Evolutionary conservation across 92 coral and sea anemone species (phyloP).

Genomic region (Epizoanthus illoricatus): DNA sequence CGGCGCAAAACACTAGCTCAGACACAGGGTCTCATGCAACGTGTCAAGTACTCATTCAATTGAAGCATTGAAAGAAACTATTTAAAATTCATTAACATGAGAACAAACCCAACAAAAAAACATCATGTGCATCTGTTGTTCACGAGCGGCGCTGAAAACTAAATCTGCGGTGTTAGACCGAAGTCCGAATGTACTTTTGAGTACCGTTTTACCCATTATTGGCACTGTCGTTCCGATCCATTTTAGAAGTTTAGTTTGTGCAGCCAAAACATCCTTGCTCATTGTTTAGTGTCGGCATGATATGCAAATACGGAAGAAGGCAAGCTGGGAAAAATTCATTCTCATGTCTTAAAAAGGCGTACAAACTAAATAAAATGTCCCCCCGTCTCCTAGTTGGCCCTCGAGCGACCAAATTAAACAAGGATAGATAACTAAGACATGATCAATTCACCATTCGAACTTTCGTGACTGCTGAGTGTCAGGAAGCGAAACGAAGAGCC

Average conservation of each 20-base stretch:
- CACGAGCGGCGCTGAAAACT: neutral
- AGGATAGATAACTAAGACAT: slow-evolving; percentile 2
- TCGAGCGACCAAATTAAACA: neutral
- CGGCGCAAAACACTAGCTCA: slow-evolving; percentile 9
- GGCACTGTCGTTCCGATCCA: slow-evolving; percentile 37
- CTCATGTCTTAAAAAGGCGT: slow-evolving; percentile 7
- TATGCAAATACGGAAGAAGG: slow-evolving; percentile 69
- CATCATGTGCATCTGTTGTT: neutral
- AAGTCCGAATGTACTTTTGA: slow-evolving; percentile 30
- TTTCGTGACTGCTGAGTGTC: slow-evolving; percentile 40
- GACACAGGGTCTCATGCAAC: slow-evolving; percentile 34
- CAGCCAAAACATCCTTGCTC: slow-evolving; percentile 66
- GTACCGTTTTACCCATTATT: slow-evolving; percentile 24
- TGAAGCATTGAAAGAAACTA: slow-evolving; percentile 27
- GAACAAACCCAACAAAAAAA: slow-evolving; percentile 3
- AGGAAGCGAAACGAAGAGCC: slow-evolving; percentile 44
- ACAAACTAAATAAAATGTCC: neutral
- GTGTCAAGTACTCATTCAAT: slow-evolving; percentile 28
- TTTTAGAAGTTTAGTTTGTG: slow-evolving; percentile 36
- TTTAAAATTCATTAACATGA: slow-evolving; percentile 35
- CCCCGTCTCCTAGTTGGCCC: neutral
- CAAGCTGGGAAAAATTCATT: slow-evolving; percentile 32
- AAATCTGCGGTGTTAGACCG: neutral
- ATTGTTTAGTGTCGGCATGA: slow-evolving; percentile 75
- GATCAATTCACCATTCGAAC: slow-evolving; percentile 12